Evolutionary conservation across 2,797 vertebrate genomes (phyloP), one percentile per base, ranked within the genome.

Genomic region (Aselliscus stoliczkanus): DNA sequence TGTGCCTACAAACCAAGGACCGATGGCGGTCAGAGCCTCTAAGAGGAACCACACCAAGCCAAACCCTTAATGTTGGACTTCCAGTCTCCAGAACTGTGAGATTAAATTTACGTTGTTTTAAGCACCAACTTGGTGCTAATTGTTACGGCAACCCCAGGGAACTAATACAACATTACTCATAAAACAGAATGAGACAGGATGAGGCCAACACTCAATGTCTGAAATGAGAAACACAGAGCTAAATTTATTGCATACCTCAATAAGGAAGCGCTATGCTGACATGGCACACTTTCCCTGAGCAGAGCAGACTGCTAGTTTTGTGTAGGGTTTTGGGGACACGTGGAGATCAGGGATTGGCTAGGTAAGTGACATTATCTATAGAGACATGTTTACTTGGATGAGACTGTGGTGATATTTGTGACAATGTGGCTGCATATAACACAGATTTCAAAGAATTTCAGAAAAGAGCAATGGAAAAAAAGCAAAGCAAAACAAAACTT

Each of bases 371-470:
- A 13, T 37, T 50, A 34, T 34, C 64, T 86, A 14, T 42, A 67
- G n/a, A 13, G 54, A 27, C 25, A 7, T 50, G 23, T 21, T 56
- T 70, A 47, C n/a, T 25, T 67, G 25, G 4, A 21, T 60, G 62
- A 47, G 21, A 23, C 1, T 44, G 27, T 52, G 64, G 31, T 44
- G 27, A 83, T 54, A 25, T 37, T 64, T 73, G 50, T 52, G 47
- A 25, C 72, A 80, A 60, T 42, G 17, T 39, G 31, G 27, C 42
- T 88, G 42, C 47, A 77, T 54, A 56, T 75, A 47, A 82, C 14
- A 77, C 83, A 94, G 31, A 70, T 39, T 27, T 54, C 13, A 64
- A 39, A 92, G 37, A 70, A 52, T 75, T 73, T 79, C 62, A 87
- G 58, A 31, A 96, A 81, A 65, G 8, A 76, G 12, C 8, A 60